Base-by-base conservation (phyloP, 2,888 invertebrate genomes). In the Strigamia transsilvanica region DNA sequence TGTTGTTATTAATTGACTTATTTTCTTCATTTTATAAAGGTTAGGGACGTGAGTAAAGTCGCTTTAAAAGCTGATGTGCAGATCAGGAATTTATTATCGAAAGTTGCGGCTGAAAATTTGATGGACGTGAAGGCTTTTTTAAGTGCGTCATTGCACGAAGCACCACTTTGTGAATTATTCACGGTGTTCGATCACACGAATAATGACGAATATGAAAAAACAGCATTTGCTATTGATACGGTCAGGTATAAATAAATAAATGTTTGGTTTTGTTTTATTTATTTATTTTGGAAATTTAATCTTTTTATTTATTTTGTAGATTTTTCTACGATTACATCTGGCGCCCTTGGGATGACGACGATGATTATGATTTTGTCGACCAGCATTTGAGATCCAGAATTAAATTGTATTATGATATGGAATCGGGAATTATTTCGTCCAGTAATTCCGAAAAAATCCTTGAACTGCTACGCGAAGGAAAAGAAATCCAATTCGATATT, bases 341-440 rank as follows among this genome's bases (percentile, higher is more conserved):
- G 84, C 83, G 85, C 18, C 85, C 86, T n/a, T 86, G 86, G 86
- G 86, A 86, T 83, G 84, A 82, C 41, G 84, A 84, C 10, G 83
- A 84, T 15, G 84, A 85, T 82, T 79, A 82, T 34, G 66, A 81
- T 1, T 86, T 85, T 80, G 83, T 83, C 32, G 84, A 84, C 79
- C 83, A 82, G 27, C 42, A 84, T 56, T 77, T 85, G 10, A 82
- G 81, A 46, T 82, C 84, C 21, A 82, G 86, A 15, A n/a, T 86
- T 23, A 84, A 84, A 66, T 79, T 86, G 82, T 84, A 51, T 21
- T 80, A 80, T 27, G 80, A 80, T 18, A 51, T 80, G 12, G 15
- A 27, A 13, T 21, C 80, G 0, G 80, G 80, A 38, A 13, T 21
- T 12, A 41, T 79, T 42, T 38, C 79, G 5, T 0, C 41, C 12